Base-by-base conservation (phyloP, 2,888 invertebrate genomes). In the Perizoma flavofasciatum region DNA sequence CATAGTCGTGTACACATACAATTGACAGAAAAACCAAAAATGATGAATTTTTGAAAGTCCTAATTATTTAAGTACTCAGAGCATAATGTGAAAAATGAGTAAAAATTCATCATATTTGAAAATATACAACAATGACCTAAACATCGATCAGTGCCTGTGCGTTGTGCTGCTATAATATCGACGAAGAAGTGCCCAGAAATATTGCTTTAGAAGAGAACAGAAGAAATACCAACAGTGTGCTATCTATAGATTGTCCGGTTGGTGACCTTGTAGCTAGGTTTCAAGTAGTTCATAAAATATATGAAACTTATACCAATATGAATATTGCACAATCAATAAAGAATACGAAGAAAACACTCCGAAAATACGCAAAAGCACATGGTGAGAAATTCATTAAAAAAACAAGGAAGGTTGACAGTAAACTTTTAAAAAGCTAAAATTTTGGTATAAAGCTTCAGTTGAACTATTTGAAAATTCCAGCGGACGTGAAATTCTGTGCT, bases 61-160 rank as follows among this genome's bases (percentile, higher is more conserved):
- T 37, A 4, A 3, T 34, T 7, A 49, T 34, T 5, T 48, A 10
- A 47, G 37, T 32, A 39, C 7, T 5, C 34, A 22, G 22, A 22
- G 1, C 22, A 22, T 2, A 22, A 2, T 22, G 22, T 22, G 22
- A 22, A 32, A 32, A 34, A 32, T 4, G n/a, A 51, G 5, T 32
- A 39, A 50, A 43, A 34, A 70, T 78, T 79, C 81, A 82, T 83
- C 78, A 80, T 82, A 82, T 83, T 85, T 83, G 76, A 70, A 56
- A 48, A 61, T 50, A 70, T 63, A 68, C 66, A 71, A 71, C 68
- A 72, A 61, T 64, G 64, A 71, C 75, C 77, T 73, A 65, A 75
- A 86, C 81, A 88, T 81, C 77, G 75, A 72, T 67, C 68, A 67
- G 89, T 89, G 89, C 84, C 76, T 75, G 89, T 90, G 89, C 84